Evolutionary conservation across 2,797 vertebrate genomes (phyloP), one percentile per base, ranked within the genome.

Genomic region (Protosalanx chinensis): DNA sequence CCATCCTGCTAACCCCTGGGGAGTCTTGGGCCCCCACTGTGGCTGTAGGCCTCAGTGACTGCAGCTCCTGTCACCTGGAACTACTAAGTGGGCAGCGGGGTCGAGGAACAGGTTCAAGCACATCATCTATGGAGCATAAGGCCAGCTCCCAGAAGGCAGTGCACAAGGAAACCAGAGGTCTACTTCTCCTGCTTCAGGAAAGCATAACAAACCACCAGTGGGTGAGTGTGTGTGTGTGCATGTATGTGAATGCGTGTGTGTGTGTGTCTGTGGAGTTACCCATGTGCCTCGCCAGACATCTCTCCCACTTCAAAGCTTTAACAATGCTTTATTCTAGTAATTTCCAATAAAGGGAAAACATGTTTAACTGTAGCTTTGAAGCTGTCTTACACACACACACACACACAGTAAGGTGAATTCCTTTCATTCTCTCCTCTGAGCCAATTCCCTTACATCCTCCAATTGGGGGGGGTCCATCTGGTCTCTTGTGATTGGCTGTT

Each of bases 281-380:
- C 20, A 23, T 29, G 12, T 59, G 16, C 20, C 18, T 35, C 67
- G 16, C 13, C 37, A 41, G 37, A 41, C 37, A 51, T 32, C 49
- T 46, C 59, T 23, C 53, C 46, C 41, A 53, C 53, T 69, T 61
- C 68, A 73, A 56, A 60, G 30, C 23, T 35, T 64, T 2, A 75
- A 64, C n/a, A 51, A 20, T 29, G n/a, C n/a, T 57, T 33, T 29
- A 46, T 41, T 53, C 49, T 67, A 30, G 58, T 23, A 35, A 58
- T 37, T 12, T n/a, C 57, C 56, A 7, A 32, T 12, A 41, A 64
- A 64, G n/a, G 37, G 20, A 23, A 18, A 35, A 35, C 18, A 32
- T 29, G 32, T 32, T 6, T 29, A 41, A 60, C 58, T 29, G 58
- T 60, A 29, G 23, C 1, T 29, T 60, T 60, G 8, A 60, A 60